phyloP scores from a whole-genome alignment of 2,113 vertebrate species.

The Hemiprocne comata region DNA sequence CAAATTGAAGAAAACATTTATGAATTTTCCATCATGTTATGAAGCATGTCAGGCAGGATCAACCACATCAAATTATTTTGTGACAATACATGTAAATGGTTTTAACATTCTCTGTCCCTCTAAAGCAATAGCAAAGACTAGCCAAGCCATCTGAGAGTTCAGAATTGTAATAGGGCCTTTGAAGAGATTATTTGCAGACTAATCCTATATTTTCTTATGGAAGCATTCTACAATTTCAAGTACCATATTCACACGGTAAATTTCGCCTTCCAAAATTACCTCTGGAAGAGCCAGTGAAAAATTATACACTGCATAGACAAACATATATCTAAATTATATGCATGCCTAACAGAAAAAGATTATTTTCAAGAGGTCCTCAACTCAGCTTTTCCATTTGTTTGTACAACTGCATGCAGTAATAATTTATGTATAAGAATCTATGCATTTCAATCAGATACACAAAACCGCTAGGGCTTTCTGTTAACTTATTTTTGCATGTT shows the following conservation, averaged over 20 bases:
- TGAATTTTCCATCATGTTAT: slow-evolving; percentile 29
- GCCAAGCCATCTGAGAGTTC: slow-evolving; percentile 39
- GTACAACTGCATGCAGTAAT: background rate
- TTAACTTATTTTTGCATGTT: background rate
- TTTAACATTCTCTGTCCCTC: slow-evolving; percentile 34
- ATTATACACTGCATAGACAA: background rate
- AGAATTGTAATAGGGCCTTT: slow-evolving; percentile 30
- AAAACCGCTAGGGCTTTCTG: background rate
- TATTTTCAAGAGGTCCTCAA: slow-evolving; percentile 44
- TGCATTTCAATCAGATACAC: background rate
- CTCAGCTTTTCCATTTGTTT: slow-evolving; percentile 1
- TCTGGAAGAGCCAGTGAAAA: slow-evolving; percentile 28
- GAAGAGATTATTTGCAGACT: slow-evolving; percentile 50
- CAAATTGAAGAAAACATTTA: slow-evolving; percentile 41
- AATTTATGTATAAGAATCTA: background rate
- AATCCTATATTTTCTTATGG: slow-evolving; percentile 45
- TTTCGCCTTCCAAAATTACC: slow-evolving; percentile 42
- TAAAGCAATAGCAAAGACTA: background rate
- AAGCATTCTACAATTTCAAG: slow-evolving; percentile 24
- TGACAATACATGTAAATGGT: slow-evolving; percentile 47
- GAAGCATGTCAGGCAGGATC: slow-evolving; percentile 48
- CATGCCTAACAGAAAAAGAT: slow-evolving; percentile 8
- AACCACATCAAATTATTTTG: slow-evolving; percentile 47
- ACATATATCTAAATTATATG: background rate
- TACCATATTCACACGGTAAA: slow-evolving; percentile 1